Evolutionary conservation across 2,113 vertebrate species (phyloP).

Genomic region (Raja brachyura): DNA sequence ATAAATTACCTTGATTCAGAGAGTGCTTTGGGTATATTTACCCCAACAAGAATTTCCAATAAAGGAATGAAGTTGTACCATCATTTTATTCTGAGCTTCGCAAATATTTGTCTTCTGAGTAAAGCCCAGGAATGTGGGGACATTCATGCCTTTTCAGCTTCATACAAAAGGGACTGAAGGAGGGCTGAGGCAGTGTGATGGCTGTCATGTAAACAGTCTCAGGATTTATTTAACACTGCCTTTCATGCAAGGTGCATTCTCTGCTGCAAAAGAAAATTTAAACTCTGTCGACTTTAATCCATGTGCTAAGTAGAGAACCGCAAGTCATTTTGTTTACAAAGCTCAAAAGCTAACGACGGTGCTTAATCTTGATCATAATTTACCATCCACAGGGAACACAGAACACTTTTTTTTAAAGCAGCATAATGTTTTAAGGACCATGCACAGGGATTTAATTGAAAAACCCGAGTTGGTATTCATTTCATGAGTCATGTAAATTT

Average conservation of each 20-base stretch:
- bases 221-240: neutral
- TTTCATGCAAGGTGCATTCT: neutral
- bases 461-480: too few species aligned
- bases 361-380: neutral
- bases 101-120: slow-evolving; percentile 6
- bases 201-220: neutral
- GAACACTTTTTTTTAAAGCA: too few species aligned
- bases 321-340: neutral
- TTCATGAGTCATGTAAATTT: too few species aligned
- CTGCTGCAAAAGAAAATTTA: neutral
- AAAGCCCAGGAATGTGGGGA: neutral
- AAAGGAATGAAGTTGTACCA: neutral
- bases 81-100: neutral
- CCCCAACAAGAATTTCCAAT: neutral
- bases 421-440: too few species aligned
- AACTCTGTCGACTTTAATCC: neutral
- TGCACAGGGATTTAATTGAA: too few species aligned
- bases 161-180: neutral
- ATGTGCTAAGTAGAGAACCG: neutral
- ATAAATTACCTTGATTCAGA: neutral
- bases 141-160: neutral
- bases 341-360: neutral
- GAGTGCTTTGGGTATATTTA: neutral
- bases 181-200: neutral
- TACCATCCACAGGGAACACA: neutral